Evolutionary conservation across 2,888 invertebrate genomes (phyloP), one percentile per base, ranked within the genome.

Genomic region (Phanerotoma sp.): DNA sequence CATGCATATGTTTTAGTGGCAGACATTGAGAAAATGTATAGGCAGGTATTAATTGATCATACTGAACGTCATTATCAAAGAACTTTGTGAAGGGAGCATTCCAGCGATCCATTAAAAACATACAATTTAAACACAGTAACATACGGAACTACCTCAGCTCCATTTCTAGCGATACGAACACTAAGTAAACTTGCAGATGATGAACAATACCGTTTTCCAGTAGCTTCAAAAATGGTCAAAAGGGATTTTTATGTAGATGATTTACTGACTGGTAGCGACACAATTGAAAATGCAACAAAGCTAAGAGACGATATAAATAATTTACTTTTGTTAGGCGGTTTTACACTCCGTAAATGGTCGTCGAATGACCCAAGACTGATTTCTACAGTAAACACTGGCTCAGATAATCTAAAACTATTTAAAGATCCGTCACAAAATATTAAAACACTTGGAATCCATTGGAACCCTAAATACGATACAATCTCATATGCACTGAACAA

Each of bases 231-330:
- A 5, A 44, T 45, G 7, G 16, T 59, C 5, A 48, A 51, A 15
- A n/a, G 47, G 5, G 58, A 61, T 25, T 16, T 62, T 3, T 62
- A 61, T 49, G 56, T 62, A 2, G 60, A 62, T 25, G 60, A 62
- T 20, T 20, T 54, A 6, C 21, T 62, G 5, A 51, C 58, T 6
- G 62, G 58, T 1, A 49, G 48, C 1, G n/a, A 42, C 1, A 53
- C 55, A 11, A 37, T 48, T 4, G 37, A 50, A 22, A 44, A 54
- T 11, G 47, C 47, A 13, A 18, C 33, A 6, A 13, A 16, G 18
- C 21, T 60, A 3, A 42, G 58, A 6, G 11, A 47, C 13, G 52
- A 60, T n/a, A n/a, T 60, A 3, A 58, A 11, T 7, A 16, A 47
- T 13, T 9, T 62, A 4, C 41, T 57, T 1, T 11, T 51, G 7